Percentiles rank a stretch among this genome's conserved stretches.
Conservation (phyloP, 2,113 vertebrate genomes). For the Nothocercus nigrocapillus region DNA sequence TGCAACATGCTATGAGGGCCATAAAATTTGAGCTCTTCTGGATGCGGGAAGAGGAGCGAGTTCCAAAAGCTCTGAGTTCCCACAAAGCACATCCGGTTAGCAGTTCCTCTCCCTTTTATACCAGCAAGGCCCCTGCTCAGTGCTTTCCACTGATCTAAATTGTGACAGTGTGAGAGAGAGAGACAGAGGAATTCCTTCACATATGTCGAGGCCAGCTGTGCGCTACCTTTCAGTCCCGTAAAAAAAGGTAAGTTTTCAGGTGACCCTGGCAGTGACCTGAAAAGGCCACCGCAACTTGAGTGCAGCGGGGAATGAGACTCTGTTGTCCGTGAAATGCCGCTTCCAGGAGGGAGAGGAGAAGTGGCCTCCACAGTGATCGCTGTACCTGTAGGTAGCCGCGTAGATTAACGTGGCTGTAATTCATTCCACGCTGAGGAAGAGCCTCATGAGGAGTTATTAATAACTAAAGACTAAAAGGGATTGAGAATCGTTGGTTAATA, state of each 20-base stretch:
- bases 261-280: neutral
- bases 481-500: slow-evolving; percentile 52
- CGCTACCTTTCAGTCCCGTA: neutral
- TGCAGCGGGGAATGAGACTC: neutral
- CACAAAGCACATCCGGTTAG: slow-evolving; percentile 54
- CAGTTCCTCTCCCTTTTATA: slow-evolving; percentile 38
- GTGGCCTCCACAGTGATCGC: slow-evolving; percentile 10
- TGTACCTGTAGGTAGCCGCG: slow-evolving; percentile 53
- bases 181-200: neutral
- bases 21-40: slow-evolving; percentile 68
- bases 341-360: slow-evolving; percentile 1
- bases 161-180: neutral
- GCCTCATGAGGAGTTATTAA: slow-evolving; percentile 63
- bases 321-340: neutral
- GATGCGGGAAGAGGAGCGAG: slow-evolving; percentile 21
- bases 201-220: neutral
- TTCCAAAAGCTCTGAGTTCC: slow-evolving; percentile 58
- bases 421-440: slow-evolving; percentile 50
- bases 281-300: neutral
- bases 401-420: slow-evolving; percentile 54
- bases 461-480: slow-evolving; percentile 39
- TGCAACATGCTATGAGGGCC: slow-evolving; percentile 36
- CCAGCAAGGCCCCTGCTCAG: slow-evolving; percentile 30
- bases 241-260: neutral
- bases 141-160: slow-evolving; percentile 37